phyloP scores from a whole-genome alignment of 2,888 invertebrate genomes.

The Malthinus flaveolus region DNA sequence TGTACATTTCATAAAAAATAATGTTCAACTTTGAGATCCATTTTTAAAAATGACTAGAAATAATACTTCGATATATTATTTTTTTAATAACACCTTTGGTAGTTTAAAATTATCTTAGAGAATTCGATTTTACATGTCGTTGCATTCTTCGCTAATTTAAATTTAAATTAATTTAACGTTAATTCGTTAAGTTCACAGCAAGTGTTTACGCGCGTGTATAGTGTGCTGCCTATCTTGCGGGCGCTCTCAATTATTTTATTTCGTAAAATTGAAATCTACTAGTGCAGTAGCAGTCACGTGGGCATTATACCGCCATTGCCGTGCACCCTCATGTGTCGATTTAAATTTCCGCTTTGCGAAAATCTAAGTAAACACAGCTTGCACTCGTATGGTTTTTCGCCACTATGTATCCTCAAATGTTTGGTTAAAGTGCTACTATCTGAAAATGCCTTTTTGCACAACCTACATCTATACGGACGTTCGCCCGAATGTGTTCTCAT shows the following conservation, averaged over 20 bases:
- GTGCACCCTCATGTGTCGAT: slow-evolving; percentile 98
- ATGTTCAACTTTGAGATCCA: slow-evolving; percentile 26
- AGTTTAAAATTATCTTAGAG: slow-evolving; percentile 12
- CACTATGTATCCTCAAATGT: slow-evolving; percentile 88
- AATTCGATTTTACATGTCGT: slow-evolving; percentile 59
- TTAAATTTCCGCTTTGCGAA: slow-evolving; percentile 97
- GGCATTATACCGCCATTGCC: slow-evolving; percentile 58
- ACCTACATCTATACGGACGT: slow-evolving; percentile 88
- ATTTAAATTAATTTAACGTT: slow-evolving; percentile 1
- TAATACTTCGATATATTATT: slow-evolving; percentile 25
- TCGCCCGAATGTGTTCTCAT: slow-evolving; percentile 99
- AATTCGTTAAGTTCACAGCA: not conserved
- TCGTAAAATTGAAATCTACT: slow-evolving; percentile 10
- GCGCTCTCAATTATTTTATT: not conserved
- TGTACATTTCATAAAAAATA: slow-evolving; percentile 29
- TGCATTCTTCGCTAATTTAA: slow-evolving; percentile 43
- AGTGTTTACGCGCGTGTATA: not conserved
- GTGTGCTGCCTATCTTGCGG: not conserved
- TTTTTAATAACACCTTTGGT: slow-evolving; percentile 20
- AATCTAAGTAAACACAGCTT: slow-evolving; percentile 94
- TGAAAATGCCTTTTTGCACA: slow-evolving; percentile 98
- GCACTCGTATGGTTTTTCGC: slow-evolving; percentile 98
- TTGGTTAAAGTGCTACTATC: slow-evolving; percentile 98
- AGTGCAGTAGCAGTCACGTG: slow-evolving; percentile 32
- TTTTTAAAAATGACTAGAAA: slow-evolving; percentile 29